Evolutionary conservation across 1,140 invertebrate species (phyloP).

Genomic region (Drosophila hydei): DNA sequence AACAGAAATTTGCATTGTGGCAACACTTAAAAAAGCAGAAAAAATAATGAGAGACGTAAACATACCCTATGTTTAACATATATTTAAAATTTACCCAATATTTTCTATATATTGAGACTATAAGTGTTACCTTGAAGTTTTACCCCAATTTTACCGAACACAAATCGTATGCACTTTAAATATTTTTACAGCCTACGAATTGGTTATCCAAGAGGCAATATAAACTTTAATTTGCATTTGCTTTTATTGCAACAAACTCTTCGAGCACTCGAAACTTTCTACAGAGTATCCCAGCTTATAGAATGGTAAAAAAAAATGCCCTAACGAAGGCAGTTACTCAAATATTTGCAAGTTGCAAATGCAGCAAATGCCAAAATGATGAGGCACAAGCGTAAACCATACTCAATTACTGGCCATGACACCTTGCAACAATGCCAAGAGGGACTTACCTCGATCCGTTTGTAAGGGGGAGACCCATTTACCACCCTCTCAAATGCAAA

Average conservation of each 20-base stretch:
- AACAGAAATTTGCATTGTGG: slow-evolving; percentile 57
- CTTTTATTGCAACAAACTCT: too few relatives aligned
- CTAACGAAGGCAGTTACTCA: slow-evolving; percentile 76
- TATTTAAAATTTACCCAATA: too few relatives aligned
- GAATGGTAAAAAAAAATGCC: slow-evolving; percentile 26
- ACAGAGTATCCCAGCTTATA: slow-evolving; percentile 5
- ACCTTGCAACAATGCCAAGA: slow-evolving; percentile 62
- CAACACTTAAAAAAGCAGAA: slow-evolving; percentile 18
- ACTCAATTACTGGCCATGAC: slow-evolving; percentile 80
- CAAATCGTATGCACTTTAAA: too few relatives aligned
- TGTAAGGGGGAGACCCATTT: background rate
- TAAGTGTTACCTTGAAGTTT: too few relatives aligned
- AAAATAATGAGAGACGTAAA: background rate
- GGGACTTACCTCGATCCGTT: background rate
- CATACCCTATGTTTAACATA: slow-evolving; percentile 7
- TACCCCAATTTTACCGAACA: too few relatives aligned
- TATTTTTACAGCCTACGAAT: too few relatives aligned
- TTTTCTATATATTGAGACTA: too few relatives aligned
- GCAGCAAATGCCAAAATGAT: slow-evolving; percentile 67
- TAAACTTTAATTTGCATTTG: too few relatives aligned
- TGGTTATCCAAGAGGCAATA: too few relatives aligned
- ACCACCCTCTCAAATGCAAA: slow-evolving; percentile 61
- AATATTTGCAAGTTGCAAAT: slow-evolving; percentile 77
- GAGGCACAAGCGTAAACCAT: slow-evolving; percentile 55
- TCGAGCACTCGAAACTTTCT: background rate